These are phyloP conservation scores for Lysiphlebus fabarum DNA, from an alignment of 1,140 invertebrate species.

Conservation along the genomic window DNA sequence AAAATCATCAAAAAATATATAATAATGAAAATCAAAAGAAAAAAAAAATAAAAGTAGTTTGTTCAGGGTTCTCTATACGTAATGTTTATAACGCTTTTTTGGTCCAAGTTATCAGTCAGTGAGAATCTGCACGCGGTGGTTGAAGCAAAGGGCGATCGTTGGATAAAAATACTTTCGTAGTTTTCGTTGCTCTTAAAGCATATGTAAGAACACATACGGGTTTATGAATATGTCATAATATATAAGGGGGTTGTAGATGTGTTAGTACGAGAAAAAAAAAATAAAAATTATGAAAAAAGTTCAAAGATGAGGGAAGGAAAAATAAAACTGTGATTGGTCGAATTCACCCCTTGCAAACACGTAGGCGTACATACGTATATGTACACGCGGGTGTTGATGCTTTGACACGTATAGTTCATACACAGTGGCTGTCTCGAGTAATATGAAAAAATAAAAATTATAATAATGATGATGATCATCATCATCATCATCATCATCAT, in stretches of 20 bases:
- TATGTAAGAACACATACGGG: too few species aligned
- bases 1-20: not conserved
- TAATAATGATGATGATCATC: too few species aligned
- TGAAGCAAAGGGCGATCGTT: slow-evolving; percentile 11
- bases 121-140: slow-evolving; percentile 12
- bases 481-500: too few species aligned
- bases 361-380: slow-evolving; percentile 25
- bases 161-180: slow-evolving; percentile 4
- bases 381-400: slow-evolving; percentile 19
- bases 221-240: not conserved
- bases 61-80: not conserved
- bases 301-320: slow-evolving; percentile 14
- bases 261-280: slow-evolving; percentile 7
- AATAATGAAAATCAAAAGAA: slow-evolving; percentile 11
- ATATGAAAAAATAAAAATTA: not conserved
- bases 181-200: too few species aligned
- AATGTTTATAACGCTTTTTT: slow-evolving; percentile 15
- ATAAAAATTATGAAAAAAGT: slow-evolving; percentile 12
- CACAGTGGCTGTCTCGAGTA: slow-evolving; percentile 10
- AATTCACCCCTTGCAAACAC: slow-evolving; percentile 20
- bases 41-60: slow-evolving; percentile 7
- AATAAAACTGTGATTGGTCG: slow-evolving; percentile 20
- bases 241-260: slow-evolving; percentile 5
- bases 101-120: slow-evolving; percentile 7
- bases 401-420: slow-evolving; percentile 20